Evolutionary conservation across 1,140 invertebrate species (phyloP).

Genomic region (Drosophila sp.): DNA sequence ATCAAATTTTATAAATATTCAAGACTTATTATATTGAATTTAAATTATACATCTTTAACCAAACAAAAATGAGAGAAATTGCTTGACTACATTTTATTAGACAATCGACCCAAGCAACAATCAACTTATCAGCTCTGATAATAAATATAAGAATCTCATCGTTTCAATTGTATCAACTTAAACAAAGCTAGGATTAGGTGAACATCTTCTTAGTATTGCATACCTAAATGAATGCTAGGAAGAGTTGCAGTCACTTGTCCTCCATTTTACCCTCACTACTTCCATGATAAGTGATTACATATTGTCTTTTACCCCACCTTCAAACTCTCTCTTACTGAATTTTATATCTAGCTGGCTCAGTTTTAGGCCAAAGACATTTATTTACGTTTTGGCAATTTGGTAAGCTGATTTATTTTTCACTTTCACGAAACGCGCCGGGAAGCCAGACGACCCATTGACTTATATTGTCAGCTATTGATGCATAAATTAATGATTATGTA

Average conservation of each 20-base stretch:
- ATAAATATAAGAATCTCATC: neutral
- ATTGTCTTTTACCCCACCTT: neutral
- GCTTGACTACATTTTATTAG: too few species aligned
- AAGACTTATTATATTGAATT: too few species aligned
- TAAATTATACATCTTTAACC: too few species aligned
- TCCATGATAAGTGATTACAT: neutral
- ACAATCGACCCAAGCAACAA: too few species aligned
- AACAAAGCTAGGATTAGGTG: neutral
- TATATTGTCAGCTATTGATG: constrained; percentile 80
- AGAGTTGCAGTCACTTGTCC: neutral
- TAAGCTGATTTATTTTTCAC: constrained; percentile 75
- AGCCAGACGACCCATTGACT: constrained; percentile 77
- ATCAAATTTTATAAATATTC: too few species aligned
- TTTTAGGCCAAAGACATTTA: constrained; percentile 54
- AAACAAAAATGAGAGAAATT: too few species aligned
- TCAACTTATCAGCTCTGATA: too few species aligned
- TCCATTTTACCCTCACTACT: neutral
- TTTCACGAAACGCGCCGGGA: constrained; percentile 49
- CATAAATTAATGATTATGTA: constrained; percentile 79
- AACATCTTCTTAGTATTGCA: neutral
- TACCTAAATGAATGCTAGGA: neutral
- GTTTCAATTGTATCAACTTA: neutral
- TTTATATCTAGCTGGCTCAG: constrained; percentile 11
- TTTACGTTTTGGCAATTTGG: constrained; percentile 70
- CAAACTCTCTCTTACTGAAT: neutral